These are phyloP conservation scores for Onychomys leucogaster DNA, from an alignment of 2,797 vertebrate species.

Conservation along the genomic window DNA sequence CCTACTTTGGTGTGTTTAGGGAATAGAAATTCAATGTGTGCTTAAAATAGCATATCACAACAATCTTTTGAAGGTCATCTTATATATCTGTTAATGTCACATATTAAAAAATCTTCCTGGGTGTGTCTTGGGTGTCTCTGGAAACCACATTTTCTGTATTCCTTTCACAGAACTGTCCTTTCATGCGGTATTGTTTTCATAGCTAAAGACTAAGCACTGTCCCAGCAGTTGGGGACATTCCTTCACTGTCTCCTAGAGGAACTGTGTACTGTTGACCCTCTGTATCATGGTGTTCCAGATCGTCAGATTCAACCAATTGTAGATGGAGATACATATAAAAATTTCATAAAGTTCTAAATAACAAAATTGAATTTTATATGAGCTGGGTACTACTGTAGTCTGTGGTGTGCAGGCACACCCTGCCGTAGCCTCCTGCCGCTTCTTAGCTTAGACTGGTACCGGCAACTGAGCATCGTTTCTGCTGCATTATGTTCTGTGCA, in stretches of 20 bases:
- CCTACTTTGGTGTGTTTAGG: neutral
- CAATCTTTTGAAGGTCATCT: neutral
- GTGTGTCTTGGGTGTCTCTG: neutral
- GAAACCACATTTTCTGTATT: neutral
- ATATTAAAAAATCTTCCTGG: neutral
- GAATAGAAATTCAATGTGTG: neutral
- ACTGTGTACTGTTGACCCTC: neutral
- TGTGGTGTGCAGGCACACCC: neutral
- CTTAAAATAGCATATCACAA: slow-evolving; percentile 49
- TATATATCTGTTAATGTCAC: slow-evolving; percentile 46
- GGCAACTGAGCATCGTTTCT: neutral
- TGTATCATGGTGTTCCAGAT: neutral
- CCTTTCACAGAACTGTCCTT: slow-evolving; percentile 1
- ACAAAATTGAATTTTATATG: neutral
- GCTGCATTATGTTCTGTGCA: neutral
- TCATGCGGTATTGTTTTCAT: slow-evolving; percentile 14
- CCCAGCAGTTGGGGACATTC: slow-evolving; percentile 2
- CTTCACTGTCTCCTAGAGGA: slow-evolving; percentile 7
- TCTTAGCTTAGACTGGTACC: neutral
- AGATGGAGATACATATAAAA: neutral
- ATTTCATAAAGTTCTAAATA: neutral
- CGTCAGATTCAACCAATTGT: neutral
- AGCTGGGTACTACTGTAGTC: neutral
- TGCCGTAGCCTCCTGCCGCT: neutral
- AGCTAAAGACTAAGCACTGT: slow-evolving; percentile 43